These are phyloP conservation scores for Isoperla grammatica DNA, from an alignment of 2,888 invertebrate species.

Conservation along the genomic window DNA sequence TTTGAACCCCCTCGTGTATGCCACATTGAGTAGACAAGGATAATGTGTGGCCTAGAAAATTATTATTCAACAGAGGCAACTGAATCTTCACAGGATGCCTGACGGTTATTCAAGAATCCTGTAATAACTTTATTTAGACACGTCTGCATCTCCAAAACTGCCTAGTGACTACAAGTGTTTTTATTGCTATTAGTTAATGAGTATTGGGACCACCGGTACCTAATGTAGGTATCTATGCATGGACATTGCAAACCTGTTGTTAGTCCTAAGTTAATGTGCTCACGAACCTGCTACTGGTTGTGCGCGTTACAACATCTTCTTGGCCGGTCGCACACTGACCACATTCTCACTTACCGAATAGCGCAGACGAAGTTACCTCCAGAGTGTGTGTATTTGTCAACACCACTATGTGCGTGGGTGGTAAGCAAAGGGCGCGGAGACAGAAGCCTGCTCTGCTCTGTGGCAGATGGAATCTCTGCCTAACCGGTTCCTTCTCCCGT, in stretches of 20 bases:
- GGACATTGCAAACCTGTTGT: constrained; percentile 17
- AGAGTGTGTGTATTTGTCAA: no score
- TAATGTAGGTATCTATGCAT: background rate
- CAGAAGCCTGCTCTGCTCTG: constrained; percentile 10
- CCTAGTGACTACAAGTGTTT: background rate
- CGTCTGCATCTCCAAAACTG: background rate
- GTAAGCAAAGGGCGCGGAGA: background rate
- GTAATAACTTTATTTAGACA: background rate
- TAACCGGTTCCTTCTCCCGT: no score
- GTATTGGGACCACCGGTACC: constrained; percentile 8
- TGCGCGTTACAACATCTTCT: background rate
- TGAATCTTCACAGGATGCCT: no score
- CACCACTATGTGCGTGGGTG: constrained; percentile 6
- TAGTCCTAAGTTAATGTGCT: constrained; percentile 7
- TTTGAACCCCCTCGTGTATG: no score
- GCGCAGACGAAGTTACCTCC: no score
- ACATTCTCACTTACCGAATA: background rate
- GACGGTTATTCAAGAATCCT: no score
- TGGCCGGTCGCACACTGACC: background rate
- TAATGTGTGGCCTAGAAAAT: no score
- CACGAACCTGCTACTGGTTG: constrained; percentile 17
- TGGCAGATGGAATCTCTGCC: constrained; percentile 3
- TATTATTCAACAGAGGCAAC: no score
- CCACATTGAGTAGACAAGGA: no score
- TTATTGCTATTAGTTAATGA: constrained; percentile 10